phyloP scores from a whole-genome alignment of 1,140 invertebrate genomes.

The Hycleus phaleratus region DNA sequence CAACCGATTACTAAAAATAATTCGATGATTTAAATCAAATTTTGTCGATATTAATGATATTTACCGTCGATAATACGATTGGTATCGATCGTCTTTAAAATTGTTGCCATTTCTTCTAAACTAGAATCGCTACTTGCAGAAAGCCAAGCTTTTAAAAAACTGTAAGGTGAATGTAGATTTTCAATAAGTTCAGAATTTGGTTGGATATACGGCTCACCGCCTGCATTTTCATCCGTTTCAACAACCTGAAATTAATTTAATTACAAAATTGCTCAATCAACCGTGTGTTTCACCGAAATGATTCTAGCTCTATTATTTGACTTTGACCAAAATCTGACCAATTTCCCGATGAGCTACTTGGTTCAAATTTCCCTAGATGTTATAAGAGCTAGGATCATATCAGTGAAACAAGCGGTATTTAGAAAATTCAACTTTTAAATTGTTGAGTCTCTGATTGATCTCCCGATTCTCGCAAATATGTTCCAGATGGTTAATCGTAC shows the following conservation, averaged over 20 bases:
- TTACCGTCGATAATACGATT: slow-evolving; percentile 22
- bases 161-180: slow-evolving; percentile 22
- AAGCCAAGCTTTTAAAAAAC: slow-evolving; percentile 23
- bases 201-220: slow-evolving; percentile 22
- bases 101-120: slow-evolving; percentile 18
- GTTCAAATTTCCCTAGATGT: no score
- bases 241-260: background rate
- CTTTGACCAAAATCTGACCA: no score
- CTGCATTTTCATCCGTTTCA: slow-evolving; percentile 8
- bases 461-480: background rate
- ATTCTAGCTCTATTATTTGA: no score
- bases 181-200: slow-evolving; percentile 5
- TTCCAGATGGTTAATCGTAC: slow-evolving; percentile 8
- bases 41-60: slow-evolving; percentile 2
- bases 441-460: no score
- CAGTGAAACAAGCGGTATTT: background rate
- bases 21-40: background rate
- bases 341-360: no score
- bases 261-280: background rate
- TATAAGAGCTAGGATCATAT: no score
- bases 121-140: slow-evolving; percentile 18
- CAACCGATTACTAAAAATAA: slow-evolving; percentile 29
- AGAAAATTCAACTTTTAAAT: background rate
- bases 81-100: slow-evolving; percentile 21
- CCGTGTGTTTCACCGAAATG: no score